Conservation (phyloP, 2,888 invertebrate species). For the Hofmannophila pseudospretella region DNA sequence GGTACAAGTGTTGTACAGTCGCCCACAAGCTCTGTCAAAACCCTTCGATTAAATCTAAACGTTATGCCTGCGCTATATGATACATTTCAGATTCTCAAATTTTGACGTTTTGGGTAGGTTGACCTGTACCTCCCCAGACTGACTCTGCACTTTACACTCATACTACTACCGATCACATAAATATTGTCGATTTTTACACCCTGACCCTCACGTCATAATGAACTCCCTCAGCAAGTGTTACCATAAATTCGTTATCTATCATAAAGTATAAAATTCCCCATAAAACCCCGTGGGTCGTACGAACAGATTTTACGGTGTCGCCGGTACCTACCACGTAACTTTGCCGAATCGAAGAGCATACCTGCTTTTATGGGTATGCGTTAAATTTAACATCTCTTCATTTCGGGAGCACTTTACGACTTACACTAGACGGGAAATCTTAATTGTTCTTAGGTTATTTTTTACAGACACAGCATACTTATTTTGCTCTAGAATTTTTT, state of each 20-base stretch:
- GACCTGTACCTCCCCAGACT: no score
- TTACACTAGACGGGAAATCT: conserved; percentile 24
- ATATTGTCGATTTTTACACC: background rate
- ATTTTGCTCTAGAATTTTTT: no score
- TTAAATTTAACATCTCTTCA: conserved; percentile 36
- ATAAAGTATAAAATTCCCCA: conserved; percentile 13
- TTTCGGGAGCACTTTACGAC: conserved; percentile 29
- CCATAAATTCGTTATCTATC: conserved; percentile 8
- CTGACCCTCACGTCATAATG: conserved; percentile 1
- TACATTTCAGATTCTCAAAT: no score
- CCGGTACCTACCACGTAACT: conserved; percentile 13
- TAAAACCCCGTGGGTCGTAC: conserved; percentile 19
- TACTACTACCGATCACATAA: no score
- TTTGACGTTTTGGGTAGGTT: no score
- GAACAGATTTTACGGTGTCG: conserved; percentile 30
- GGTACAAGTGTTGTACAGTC: no score
- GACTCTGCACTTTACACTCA: no score
- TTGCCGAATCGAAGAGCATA: conserved; percentile 26
- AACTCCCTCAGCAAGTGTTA: conserved; percentile 1
- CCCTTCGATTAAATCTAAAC: no score
- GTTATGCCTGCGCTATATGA: no score
- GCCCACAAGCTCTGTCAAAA: no score
- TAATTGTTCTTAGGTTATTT: no score
- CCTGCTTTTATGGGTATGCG: conserved; percentile 29
- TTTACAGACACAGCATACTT: no score